Percentiles rank a stretch among this genome's conserved stretches.
Evolutionary conservation across 2,113 vertebrate species (phyloP).

Genomic region (Poeciliopsis retropinna): DNA sequence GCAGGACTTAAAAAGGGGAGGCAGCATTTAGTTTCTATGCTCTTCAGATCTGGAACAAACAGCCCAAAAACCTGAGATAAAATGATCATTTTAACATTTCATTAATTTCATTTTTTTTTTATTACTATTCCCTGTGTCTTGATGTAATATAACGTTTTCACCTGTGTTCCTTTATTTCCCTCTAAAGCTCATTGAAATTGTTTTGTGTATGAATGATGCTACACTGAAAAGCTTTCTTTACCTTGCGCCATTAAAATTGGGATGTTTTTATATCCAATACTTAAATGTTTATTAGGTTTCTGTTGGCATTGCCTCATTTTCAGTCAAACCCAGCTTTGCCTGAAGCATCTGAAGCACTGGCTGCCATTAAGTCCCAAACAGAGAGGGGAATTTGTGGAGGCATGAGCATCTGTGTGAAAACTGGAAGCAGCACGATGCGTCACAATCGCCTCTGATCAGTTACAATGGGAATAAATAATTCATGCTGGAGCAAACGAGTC

Average conservation of each 20-base stretch:
- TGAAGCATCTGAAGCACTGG: background rate
- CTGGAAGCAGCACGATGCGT: conserved; percentile 91
- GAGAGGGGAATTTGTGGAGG: conserved; percentile 81
- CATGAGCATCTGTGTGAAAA: conserved; percentile 89
- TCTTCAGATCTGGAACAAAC: background rate
- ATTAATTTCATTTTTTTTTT: background rate
- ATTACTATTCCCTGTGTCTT: background rate
- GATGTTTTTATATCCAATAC: background rate
- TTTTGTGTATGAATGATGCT: background rate
- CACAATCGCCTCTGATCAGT: conserved; percentile 94
- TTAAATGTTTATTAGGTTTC: background rate
- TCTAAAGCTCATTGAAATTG: background rate
- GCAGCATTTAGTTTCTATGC: too few species aligned
- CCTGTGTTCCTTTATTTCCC: background rate
- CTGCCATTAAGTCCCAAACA: conserved; percentile 62
- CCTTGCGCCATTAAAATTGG: background rate
- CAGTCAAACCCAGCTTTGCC: conserved; percentile 2
- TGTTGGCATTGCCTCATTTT: conserved; percentile 2
- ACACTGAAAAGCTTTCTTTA: background rate
- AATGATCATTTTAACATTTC: background rate
- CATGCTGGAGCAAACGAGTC: conserved; percentile 96
- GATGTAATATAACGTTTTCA: background rate
- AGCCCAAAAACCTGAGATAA: background rate
- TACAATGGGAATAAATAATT: conserved; percentile 99
- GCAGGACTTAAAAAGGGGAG: too few species aligned